phyloP scores from a whole-genome alignment of 1,140 invertebrate genomes.

The Pseudomyrmex gracilis region DNA sequence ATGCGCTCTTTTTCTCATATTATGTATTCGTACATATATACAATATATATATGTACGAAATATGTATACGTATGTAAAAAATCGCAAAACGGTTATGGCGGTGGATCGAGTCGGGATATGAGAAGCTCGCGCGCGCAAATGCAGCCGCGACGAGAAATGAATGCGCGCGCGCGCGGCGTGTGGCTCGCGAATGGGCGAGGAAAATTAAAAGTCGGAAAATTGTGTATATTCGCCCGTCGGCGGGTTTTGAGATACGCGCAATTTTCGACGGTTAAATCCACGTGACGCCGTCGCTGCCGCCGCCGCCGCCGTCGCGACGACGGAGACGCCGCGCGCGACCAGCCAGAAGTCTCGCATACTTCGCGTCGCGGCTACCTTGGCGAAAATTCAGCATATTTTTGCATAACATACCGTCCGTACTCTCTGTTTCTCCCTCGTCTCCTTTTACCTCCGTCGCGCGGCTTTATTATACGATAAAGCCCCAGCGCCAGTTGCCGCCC shows the following conservation, averaged over 20 bases:
- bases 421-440: background rate
- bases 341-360: constrained; percentile 59
- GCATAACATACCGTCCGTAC: constrained; percentile 61
- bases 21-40: too few relatives aligned
- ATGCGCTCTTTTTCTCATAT: too few relatives aligned
- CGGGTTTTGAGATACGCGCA: constrained; percentile 40
- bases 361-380: constrained; percentile 42
- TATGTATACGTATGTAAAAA: background rate
- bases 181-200: constrained; percentile 13
- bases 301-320: background rate
- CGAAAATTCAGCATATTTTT: constrained; percentile 71
- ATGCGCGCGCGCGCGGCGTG: constrained; percentile 25
- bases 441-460: constrained; percentile 20
- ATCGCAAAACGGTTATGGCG: background rate
- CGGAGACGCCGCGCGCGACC: constrained; percentile 19
- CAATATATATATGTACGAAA: too few relatives aligned
- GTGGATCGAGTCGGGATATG: background rate
- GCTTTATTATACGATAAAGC: constrained; percentile 68
- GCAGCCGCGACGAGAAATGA: background rate
- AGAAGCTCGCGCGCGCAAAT: background rate
- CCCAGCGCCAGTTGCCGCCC: constrained; percentile 39
- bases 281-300: constrained; percentile 5
- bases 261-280: constrained; percentile 63
- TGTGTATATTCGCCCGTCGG: constrained; percentile 1
- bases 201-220: constrained; percentile 53